Conservation (phyloP, 2,797 vertebrate species). For the Coracias cyanogaster region DNA sequence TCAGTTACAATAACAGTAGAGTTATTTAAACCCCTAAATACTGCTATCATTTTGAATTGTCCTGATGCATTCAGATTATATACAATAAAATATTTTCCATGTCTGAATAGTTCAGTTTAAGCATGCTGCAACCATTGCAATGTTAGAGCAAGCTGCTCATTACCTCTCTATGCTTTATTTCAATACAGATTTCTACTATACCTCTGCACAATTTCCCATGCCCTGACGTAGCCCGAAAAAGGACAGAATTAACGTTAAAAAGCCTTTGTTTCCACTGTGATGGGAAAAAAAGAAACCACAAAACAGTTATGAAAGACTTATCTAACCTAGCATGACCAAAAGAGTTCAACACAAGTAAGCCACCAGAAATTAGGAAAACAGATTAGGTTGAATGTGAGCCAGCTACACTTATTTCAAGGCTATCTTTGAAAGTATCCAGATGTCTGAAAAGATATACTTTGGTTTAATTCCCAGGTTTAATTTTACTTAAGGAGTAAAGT, state of each 20-base stretch:
- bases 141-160: background rate
- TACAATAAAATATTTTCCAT: background rate
- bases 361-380: background rate
- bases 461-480: background rate
- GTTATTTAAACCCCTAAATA: constrained; percentile 34
- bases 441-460: background rate
- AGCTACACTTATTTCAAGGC: background rate
- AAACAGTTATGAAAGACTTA: background rate
- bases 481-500: background rate
- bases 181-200: background rate
- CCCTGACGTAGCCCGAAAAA: background rate
- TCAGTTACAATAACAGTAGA: constrained; percentile 25
- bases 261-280: background rate
- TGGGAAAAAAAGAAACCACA: background rate
- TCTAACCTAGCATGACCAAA: constrained; percentile 22
- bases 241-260: background rate
- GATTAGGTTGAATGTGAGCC: background rate
- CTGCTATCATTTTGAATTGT: constrained; percentile 2
- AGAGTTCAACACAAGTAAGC: background rate
- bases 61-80: background rate
- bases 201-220: background rate
- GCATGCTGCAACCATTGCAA: background rate
- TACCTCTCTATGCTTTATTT: background rate
- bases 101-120: background rate
- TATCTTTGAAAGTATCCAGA: background rate